phyloP scores from a whole-genome alignment of 1,140 invertebrate genomes.

The Drosophila pseudoobscura region DNA sequence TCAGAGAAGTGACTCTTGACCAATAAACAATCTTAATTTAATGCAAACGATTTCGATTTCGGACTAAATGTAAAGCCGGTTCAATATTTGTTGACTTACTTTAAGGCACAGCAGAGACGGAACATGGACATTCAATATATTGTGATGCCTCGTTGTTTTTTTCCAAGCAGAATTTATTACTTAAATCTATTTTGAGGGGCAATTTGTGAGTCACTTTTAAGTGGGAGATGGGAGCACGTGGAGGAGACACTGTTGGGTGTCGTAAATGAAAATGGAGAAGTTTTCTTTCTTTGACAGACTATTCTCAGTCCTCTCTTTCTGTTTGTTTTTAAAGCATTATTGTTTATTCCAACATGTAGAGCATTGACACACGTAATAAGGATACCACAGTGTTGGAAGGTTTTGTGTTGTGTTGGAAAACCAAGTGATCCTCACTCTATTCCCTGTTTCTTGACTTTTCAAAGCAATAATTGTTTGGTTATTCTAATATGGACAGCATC shows the following conservation, averaged over 20 bases:
- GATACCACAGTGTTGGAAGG: no score
- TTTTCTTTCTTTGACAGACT: no score
- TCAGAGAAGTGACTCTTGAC: no score
- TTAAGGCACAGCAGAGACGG: background rate
- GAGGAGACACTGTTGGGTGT: background rate
- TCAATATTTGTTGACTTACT: slow-evolving; percentile 29
- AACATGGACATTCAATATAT: background rate
- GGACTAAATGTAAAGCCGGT: slow-evolving; percentile 40
- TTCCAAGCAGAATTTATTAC: slow-evolving; percentile 11
- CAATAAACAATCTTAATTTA: slow-evolving; percentile 68
- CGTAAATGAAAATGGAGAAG: background rate
- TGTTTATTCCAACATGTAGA: no score
- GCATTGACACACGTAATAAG: no score
- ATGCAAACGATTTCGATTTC: slow-evolving; percentile 55
- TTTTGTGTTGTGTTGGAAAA: no score
- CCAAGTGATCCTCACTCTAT: no score
- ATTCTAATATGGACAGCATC: no score
- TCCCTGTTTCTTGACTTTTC: no score
- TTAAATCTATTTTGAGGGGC: slow-evolving; percentile 8
- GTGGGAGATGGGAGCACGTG: background rate
- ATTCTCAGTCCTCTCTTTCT: no score
- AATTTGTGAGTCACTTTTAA: slow-evolving; percentile 4
- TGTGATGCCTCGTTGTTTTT: background rate
- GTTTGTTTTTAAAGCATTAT: no score
- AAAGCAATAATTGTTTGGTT: no score